Evolutionary conservation across 2,888 invertebrate species (phyloP).

Genomic region (Dasysyrphus albostriatus): DNA sequence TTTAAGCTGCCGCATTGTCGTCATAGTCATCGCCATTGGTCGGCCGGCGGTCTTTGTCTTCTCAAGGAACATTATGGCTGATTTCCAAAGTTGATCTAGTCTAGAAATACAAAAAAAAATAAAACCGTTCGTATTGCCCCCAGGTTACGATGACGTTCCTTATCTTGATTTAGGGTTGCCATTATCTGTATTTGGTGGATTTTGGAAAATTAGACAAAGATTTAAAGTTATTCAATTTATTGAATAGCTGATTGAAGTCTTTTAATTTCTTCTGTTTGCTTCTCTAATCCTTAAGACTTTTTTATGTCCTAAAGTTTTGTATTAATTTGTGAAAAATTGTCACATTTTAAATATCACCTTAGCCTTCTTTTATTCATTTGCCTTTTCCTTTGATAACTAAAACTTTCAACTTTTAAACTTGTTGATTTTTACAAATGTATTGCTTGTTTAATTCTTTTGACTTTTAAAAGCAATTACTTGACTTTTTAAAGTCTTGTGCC

Average conservation of each 20-base stretch:
- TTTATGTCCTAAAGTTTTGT: neutral
- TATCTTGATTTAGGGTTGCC: conserved; percentile 1
- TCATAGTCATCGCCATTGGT: conserved; percentile 24
- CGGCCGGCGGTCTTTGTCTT: conserved; percentile 49
- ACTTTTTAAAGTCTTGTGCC: neutral
- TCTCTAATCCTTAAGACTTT: neutral
- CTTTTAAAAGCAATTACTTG: too few relatives aligned
- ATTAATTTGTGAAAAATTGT: too few relatives aligned
- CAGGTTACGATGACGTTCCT: conserved; percentile 29
- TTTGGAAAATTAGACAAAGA: neutral
- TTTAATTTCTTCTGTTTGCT: neutral
- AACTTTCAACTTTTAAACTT: too few relatives aligned
- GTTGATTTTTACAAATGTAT: too few relatives aligned
- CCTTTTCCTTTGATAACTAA: too few relatives aligned
- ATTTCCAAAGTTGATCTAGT: conserved; percentile 69
- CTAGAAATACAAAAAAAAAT: conserved; percentile 64
- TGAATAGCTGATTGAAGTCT: neutral
- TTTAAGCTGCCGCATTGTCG: conserved; percentile 32
- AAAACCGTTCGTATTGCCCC: conserved; percentile 45
- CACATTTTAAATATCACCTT: too few relatives aligned
- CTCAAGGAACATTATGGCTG: conserved; percentile 67
- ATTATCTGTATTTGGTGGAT: neutral
- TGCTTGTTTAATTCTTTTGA: too few relatives aligned
- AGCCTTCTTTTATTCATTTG: too few relatives aligned
- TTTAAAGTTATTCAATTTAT: neutral